Conservation (phyloP, 2,888 invertebrate genomes). For the Julus scanicus region DNA sequence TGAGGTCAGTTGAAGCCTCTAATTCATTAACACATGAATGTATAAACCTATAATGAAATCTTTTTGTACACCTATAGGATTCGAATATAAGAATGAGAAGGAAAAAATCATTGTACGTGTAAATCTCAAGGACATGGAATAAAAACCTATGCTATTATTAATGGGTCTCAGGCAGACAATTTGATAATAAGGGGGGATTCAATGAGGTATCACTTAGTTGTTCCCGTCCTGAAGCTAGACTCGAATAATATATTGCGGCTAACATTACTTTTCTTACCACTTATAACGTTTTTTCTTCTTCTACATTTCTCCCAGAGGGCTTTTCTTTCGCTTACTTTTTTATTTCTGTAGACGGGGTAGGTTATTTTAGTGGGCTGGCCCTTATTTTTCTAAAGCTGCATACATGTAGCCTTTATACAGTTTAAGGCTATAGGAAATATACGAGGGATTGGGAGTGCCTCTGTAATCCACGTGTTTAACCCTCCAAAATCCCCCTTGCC, state of each 20-base stretch:
- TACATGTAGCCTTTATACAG: constrained; percentile 13
- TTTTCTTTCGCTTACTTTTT: constrained; percentile 11
- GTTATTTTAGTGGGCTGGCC: constrained; percentile 16
- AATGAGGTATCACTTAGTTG: constrained; percentile 41
- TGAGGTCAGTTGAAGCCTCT: not conserved
- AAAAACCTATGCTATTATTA: constrained; percentile 16
- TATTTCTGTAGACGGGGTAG: not conserved
- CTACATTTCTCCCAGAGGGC: constrained; percentile 22
- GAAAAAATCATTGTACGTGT: not conserved
- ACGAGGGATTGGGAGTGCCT: not conserved
- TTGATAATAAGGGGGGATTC: constrained; percentile 39
- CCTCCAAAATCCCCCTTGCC: not conserved
- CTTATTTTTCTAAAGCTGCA: not conserved
- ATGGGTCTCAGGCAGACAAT: not conserved
- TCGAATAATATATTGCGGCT: not conserved
- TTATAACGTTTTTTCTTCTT: not conserved
- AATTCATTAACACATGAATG: not conserved
- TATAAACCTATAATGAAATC: not conserved
- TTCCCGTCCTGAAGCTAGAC: constrained; percentile 48
- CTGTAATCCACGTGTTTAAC: constrained; percentile 11
- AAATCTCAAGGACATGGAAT: constrained; percentile 39
- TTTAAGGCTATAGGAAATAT: not conserved
- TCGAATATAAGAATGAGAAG: not conserved
- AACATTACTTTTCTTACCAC: constrained; percentile 11
- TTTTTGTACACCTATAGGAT: not conserved